These are phyloP conservation scores for Novumbra hubbsi DNA, from an alignment of 2,797 vertebrate genomes.

Conservation along the genomic window DNA sequence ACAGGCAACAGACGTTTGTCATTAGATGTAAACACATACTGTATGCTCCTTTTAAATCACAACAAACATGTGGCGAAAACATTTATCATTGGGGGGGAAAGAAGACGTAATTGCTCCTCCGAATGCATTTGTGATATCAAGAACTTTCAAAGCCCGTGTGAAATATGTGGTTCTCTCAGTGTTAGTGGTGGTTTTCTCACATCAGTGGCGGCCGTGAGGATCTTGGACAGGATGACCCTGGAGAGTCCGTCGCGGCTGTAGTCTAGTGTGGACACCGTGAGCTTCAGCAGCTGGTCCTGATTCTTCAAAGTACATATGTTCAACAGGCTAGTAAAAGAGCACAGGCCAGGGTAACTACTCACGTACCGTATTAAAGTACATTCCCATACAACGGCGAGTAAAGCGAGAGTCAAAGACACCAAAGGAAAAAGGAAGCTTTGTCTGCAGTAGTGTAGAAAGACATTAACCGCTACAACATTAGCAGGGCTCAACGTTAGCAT, in stretches of 20 bases:
- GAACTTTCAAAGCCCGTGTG: background rate
- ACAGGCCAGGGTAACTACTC: background rate
- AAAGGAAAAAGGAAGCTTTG: background rate
- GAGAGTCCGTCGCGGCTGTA: conserved; percentile 84
- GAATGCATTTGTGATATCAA: background rate
- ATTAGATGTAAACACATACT: no score
- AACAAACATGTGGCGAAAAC: background rate
- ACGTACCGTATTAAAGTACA: background rate
- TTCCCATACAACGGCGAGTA: background rate
- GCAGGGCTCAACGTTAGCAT: no score
- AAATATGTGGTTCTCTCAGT: background rate
- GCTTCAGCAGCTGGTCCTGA: conserved; percentile 81
- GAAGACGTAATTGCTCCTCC: background rate
- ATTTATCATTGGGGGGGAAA: no score
- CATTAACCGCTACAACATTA: background rate
- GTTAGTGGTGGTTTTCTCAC: conserved; percentile 65
- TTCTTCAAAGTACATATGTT: conserved; percentile 85
- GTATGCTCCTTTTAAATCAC: background rate
- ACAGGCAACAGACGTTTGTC: background rate
- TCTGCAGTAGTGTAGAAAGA: background rate
- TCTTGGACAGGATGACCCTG: conserved; percentile 85
- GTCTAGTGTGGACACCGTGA: conserved; percentile 83
- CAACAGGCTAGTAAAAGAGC: conserved; percentile 69
- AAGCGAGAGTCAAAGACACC: background rate
- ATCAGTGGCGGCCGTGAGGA: conserved; percentile 81